These are phyloP conservation scores for Porites cylindrica DNA, from an alignment of 92 coral and sea anemone genomes.

Conservation along the genomic window DNA sequence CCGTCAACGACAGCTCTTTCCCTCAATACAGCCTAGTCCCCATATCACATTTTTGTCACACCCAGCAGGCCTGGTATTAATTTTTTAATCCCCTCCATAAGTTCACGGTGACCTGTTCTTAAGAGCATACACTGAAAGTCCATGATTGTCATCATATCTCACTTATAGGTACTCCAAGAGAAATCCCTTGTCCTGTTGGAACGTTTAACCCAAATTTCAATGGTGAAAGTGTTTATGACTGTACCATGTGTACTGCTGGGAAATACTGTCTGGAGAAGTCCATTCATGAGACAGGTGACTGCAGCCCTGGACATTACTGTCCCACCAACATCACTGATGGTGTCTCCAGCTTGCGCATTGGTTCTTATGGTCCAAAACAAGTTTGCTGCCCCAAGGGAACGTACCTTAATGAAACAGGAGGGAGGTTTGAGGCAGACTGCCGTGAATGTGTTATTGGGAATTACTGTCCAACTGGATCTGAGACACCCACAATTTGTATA, in stretches of 20 bases:
- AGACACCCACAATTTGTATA: constrained; percentile 73
- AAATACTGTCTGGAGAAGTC: constrained; percentile 89
- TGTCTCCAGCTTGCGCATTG: constrained; percentile 88
- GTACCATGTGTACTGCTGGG: constrained; percentile 94
- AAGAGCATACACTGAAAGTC: too few species aligned
- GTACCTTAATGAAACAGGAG: constrained; percentile 78
- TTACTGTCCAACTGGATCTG: constrained; percentile 91
- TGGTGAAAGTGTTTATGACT: constrained; percentile 71
- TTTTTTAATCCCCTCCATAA: too few species aligned
- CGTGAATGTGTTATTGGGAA: constrained; percentile 75
- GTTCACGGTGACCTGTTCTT: too few species aligned
- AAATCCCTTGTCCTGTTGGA: constrained; percentile 97
- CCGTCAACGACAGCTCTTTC: too few species aligned
- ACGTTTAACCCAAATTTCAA: constrained; percentile 84
- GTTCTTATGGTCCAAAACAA: constrained; percentile 96
- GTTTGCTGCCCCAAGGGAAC: constrained; percentile 95
- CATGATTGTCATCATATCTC: background rate
- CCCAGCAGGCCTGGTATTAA: too few species aligned
- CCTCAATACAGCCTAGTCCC: too few species aligned
- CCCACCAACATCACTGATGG: constrained; percentile 98
- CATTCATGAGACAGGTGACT: constrained; percentile 70
- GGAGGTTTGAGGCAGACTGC: constrained; percentile 83
- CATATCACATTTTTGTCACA: too few species aligned
- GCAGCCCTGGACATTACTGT: constrained; percentile 90
- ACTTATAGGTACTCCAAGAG: constrained; percentile 55